Evolutionary conservation across 2,888 invertebrate genomes (phyloP).

Genomic region (Balanococcus diminutus): DNA sequence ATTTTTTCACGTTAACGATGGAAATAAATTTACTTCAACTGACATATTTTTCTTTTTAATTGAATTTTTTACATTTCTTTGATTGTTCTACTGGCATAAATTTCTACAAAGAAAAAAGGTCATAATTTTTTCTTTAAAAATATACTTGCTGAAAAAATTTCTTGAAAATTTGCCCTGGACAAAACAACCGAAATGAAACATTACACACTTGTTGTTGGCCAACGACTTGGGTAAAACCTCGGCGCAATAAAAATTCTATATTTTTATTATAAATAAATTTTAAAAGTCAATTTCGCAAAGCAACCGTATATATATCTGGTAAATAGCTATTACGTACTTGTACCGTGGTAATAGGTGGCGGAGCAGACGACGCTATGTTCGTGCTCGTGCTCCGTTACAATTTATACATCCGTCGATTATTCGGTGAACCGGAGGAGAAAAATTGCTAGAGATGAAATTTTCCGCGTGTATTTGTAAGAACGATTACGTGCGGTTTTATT

Average conservation of each 20-base stretch:
- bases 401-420: neutral
- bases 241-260: neutral
- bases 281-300: neutral
- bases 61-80: too few species aligned
- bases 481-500: conserved; percentile 19
- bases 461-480: neutral
- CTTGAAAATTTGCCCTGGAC: too few species aligned
- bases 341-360: too few species aligned
- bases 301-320: neutral
- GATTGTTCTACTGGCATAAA: too few species aligned
- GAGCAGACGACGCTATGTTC: neutral
- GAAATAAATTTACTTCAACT: too few species aligned
- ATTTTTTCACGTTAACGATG: too few species aligned
- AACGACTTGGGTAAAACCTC: neutral
- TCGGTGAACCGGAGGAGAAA: neutral
- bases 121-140: too few species aligned
- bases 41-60: too few species aligned
- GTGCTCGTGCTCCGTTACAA: neutral
- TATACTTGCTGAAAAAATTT: too few species aligned
- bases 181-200: neutral
- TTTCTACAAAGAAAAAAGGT: too few species aligned
- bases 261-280: neutral
- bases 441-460: neutral
- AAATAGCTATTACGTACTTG: too few species aligned
- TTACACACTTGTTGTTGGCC: conserved; percentile 3